Base-by-base conservation (phyloP, 2,797 vertebrate species). In the Gephyroberyx darwinii region DNA sequence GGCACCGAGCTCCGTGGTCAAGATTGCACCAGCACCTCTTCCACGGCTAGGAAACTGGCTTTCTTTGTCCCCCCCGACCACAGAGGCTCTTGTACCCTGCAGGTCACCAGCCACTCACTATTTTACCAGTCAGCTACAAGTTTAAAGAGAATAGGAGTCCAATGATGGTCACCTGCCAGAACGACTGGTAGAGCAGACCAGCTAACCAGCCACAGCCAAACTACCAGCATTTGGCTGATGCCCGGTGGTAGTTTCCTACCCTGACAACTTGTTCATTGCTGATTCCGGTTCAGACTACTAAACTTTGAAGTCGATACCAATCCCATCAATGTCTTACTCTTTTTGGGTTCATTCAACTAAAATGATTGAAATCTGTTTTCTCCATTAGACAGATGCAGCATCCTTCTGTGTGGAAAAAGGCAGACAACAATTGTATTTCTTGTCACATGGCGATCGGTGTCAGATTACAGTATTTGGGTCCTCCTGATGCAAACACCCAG, bases 61-160 rank as follows among this genome's bases (percentile, higher is more conserved):
- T 55, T 10, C 62, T 50, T 56, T 41, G 3, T 55, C 58, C 52
- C 58, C 52, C 48, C 37, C 5, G 45, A 17, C 45, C 45, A 47
- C 39, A 4, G 10, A 12, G 10, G 10, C 39, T 17, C 10, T 14
- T 1, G 16, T 16, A 47, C 16, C 43, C 16, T 12, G 16, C 13
- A 47, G 5, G 12, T 47, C 45, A 48, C 16, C 45, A n/a, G 45
- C 5, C 45, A 8, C 45, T 48, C n/a, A 8, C 45, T 8, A 17
- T 48, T 17, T 48, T n/a, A 48, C 45, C 45, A 17, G n/a, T 48
- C 45, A n/a, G 39, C 39, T 41, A 14, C 10, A 48, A 48, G 5
- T 48, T 17, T 48, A 48, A 48, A 17, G 45, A 48, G 5, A 48
- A 8, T 17, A 41, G 39, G 39, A 41, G 10, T 41, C 39, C 39